Evolutionary conservation across 2,797 vertebrate genomes (phyloP), one percentile per base, ranked within the genome.

Genomic region (Novumbra hubbsi): DNA sequence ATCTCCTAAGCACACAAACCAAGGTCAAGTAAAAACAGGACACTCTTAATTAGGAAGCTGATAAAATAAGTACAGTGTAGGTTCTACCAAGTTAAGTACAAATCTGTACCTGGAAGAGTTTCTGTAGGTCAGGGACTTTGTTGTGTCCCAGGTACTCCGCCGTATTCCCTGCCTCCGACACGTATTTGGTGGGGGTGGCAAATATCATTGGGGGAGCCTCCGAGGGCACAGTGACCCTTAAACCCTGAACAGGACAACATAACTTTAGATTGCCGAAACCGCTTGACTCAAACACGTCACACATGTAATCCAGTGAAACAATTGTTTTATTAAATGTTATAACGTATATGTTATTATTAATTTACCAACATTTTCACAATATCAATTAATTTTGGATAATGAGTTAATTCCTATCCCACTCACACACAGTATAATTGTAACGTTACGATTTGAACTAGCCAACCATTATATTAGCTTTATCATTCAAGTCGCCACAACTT

Each of bases 41-140:
- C 34, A 67, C 49, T 0, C 24, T 48, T 52, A 19, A 55, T 30
- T 24, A 21, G 55, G 11, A 60, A 60, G 9, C 55, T 11, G 41
- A 45, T 45, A 45, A 45, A 11, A 45, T 16, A 57, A 57, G 55
- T 12, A 21, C 11, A 1, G 9, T 24, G 4, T 60, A 12, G 21
- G 21, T 60, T 4, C 0, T 24, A 60, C 55, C 24, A 60, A 60
- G n/a, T 6, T 60, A 24, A 48, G 8, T 14, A 12, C 16, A 15
- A 32, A 34, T 64, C 27, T 62, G 19, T 90, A 96, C 96, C 95
- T 97, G 96, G 89, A 96, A 96, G 30, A 95, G 14, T 79, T 89
- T 96, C 85, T 96, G 96, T 60, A 96, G 88, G 27, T 95, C 92
- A 24, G 94, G 92, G 62, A 96, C 95, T 82, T 85, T 93, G 90